Evolutionary conservation across 2,797 vertebrate species (phyloP).

Genomic region (Gallirallus australis): DNA sequence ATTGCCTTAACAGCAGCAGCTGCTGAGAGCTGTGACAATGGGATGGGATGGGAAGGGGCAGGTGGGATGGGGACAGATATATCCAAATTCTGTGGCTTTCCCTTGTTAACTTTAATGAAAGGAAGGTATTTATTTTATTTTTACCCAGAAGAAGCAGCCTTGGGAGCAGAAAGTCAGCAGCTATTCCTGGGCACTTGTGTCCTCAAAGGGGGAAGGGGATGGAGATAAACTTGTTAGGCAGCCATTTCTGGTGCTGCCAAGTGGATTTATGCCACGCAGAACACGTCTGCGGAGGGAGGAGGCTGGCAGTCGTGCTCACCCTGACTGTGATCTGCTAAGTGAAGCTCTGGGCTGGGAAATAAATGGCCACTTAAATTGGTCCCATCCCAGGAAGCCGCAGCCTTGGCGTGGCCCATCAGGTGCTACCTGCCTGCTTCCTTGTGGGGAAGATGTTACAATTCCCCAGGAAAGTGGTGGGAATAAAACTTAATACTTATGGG

Average conservation of each 20-base stretch:
- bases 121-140: not conserved
- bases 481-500: not conserved
- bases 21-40: not conserved
- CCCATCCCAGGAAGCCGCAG: not conserved
- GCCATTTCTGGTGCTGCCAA: not conserved
- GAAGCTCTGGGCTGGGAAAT: not conserved
- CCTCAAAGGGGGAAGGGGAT: not conserved
- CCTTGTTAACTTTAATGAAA: not conserved
- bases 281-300: not conserved
- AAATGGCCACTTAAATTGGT: rapidly evolving
- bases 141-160: not conserved
- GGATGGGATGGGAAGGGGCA: not conserved
- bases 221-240: not conserved
- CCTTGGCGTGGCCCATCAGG: rapidly evolving
- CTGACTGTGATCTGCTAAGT: rapidly evolving
- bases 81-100: not conserved
- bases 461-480: not conserved
- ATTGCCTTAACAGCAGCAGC: not conserved
- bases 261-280: not conserved
- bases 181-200: rapidly evolving
- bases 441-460: not conserved
- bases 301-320: rapidly evolving
- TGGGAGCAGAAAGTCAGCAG: not conserved
- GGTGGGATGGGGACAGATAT: not conserved
- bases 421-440: not conserved